These are phyloP conservation scores for Styela plicata DNA, from an alignment of 23 tunicate species.

Conservation along the genomic window DNA sequence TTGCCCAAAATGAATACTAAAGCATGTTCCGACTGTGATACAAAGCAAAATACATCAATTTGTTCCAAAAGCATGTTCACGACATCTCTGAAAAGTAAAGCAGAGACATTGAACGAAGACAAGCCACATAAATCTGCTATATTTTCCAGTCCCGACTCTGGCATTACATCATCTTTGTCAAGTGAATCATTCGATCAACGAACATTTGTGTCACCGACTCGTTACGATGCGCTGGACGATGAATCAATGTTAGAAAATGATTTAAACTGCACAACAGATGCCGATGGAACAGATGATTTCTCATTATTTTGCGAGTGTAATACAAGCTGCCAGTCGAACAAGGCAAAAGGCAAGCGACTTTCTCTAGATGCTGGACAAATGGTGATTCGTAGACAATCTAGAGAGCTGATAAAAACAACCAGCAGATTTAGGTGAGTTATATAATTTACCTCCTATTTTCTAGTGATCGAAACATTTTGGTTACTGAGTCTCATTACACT, in stretches of 20 bases:
- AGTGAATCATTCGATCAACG: background rate
- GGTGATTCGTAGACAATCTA: background rate
- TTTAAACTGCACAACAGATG: background rate
- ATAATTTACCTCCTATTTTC: too few species aligned
- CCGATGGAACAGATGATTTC: background rate
- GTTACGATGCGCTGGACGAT: conserved; percentile 4
- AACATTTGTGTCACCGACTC: background rate
- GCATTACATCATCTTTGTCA: background rate
- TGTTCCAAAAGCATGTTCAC: background rate
- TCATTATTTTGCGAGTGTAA: background rate
- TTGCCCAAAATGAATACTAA: background rate
- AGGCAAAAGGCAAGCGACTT: background rate
- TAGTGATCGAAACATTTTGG: too few species aligned
- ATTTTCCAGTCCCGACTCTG: conserved; percentile 3
- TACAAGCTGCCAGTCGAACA: background rate
- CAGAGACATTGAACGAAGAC: background rate
- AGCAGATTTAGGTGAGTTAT: conserved; percentile 12
- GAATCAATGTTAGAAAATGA: background rate
- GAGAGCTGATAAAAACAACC: background rate
- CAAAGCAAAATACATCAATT: background rate
- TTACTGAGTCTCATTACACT: too few species aligned
- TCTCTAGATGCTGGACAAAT: background rate
- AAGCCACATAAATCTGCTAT: background rate
- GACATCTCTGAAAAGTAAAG: background rate
- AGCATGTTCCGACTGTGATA: background rate